Evolutionary conservation across 2,113 vertebrate genomes (phyloP).

Genomic region (Nicator chloris): DNA sequence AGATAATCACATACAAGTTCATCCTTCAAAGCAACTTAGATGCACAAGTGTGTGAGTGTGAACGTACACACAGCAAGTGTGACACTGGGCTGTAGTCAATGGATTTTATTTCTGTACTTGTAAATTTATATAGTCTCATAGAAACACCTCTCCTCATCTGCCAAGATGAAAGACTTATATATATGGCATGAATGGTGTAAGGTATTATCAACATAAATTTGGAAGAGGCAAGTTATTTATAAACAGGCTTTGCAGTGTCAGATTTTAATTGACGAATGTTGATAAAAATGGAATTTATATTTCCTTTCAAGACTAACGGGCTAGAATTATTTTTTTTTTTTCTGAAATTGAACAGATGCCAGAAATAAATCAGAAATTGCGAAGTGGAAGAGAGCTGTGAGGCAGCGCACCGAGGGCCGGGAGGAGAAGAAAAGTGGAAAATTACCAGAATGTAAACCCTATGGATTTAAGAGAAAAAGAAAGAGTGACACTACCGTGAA

Average conservation of each 20-base stretch:
- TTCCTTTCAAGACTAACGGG: background rate
- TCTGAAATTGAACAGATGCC: background rate
- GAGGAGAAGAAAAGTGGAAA: background rate
- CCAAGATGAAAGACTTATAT: background rate
- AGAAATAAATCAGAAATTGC: constrained; percentile 43
- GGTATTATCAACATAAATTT: background rate
- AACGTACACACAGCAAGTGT: background rate
- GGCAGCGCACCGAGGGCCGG: accelerated
- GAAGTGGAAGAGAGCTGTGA: constrained; percentile 12
- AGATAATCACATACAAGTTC: background rate
- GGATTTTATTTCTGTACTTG: background rate
- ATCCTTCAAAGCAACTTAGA: background rate
- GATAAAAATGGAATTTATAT: constrained; percentile 23
- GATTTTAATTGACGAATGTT: background rate
- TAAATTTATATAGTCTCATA: background rate
- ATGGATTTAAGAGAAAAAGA: background rate
- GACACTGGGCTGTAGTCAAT: background rate
- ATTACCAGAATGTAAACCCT: background rate
- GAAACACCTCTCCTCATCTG: constrained; percentile 2
- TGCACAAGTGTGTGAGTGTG: background rate
- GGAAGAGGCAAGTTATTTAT: background rate
- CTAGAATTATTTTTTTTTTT: background rate
- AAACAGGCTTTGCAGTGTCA: background rate
- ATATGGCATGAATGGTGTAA: background rate
- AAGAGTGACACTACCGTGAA: background rate